Conservation (phyloP, 2,888 invertebrate species). For the Helobdella robusta region DNA sequence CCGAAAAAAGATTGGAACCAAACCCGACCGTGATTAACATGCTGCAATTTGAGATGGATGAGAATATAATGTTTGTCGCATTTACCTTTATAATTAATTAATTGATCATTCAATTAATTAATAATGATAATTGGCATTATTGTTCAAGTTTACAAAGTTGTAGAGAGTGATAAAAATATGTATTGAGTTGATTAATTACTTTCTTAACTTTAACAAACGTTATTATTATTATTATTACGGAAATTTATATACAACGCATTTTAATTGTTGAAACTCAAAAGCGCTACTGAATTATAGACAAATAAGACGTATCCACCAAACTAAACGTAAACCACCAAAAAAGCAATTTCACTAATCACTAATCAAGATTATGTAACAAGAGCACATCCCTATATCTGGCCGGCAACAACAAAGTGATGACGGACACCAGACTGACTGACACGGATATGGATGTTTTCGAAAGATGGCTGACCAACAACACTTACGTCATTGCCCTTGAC, state of each 20-base stretch:
- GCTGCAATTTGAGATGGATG: constrained; percentile 21
- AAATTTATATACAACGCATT: background rate
- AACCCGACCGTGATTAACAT: constrained; percentile 11
- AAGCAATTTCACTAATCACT: too few species aligned
- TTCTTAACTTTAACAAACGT: background rate
- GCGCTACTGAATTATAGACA: too few species aligned
- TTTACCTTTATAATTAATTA: background rate
- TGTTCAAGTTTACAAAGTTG: background rate
- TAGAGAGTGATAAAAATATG: background rate
- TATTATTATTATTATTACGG: background rate
- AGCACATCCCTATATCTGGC: constrained; percentile 13
- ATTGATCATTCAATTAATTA: background rate
- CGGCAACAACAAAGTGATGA: constrained; percentile 16
- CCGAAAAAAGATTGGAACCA: background rate
- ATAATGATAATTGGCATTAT: background rate
- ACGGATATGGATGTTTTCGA: constrained; percentile 5
- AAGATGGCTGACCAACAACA: background rate
- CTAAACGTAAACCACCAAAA: background rate
- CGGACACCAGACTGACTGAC: background rate
- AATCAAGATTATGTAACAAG: constrained; percentile 15
- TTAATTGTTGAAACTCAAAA: too few species aligned
- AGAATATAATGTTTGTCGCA: constrained; percentile 21
- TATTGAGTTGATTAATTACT: constrained; percentile 4
- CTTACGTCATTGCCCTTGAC: constrained; percentile 36
- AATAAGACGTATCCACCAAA: too few species aligned